These are phyloP conservation scores for Trichogramma pretiosum DNA, from an alignment of 1,140 invertebrate genomes.

Conservation along the genomic window DNA sequence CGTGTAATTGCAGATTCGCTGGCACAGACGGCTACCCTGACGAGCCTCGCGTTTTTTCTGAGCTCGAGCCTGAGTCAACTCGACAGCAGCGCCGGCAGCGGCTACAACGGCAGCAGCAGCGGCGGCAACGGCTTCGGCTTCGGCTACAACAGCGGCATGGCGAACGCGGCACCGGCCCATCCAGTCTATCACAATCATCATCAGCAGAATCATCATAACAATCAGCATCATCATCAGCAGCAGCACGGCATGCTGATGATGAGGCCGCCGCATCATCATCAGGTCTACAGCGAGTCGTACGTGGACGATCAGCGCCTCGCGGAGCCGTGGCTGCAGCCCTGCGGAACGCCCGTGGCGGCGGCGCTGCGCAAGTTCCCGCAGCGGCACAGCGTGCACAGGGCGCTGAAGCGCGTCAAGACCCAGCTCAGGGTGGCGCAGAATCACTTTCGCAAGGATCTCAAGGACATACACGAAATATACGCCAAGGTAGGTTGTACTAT, in stretches of 20 bases:
- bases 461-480: constrained; percentile 35
- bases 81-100: constrained; percentile 21
- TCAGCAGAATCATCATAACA: too few relatives aligned
- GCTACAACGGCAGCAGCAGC: too few relatives aligned
- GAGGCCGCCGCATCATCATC: too few relatives aligned
- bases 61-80: constrained; percentile 29
- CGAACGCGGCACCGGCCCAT: too few relatives aligned
- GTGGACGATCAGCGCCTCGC: too few relatives aligned
- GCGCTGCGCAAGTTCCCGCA: constrained; percentile 27
- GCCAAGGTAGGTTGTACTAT: constrained; percentile 37
- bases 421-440: constrained; percentile 38
- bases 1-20: constrained; percentile 42
- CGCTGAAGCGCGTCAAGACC: constrained; percentile 37
- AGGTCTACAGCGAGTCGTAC: background rate
- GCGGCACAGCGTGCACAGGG: constrained; percentile 33
- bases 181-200: too few relatives aligned
- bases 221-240: too few relatives aligned
- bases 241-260: too few relatives aligned
- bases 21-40: constrained; percentile 37
- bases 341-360: constrained; percentile 29
- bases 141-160: too few relatives aligned
- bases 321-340: constrained; percentile 40
- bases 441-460: constrained; percentile 32
- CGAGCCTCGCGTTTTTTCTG: constrained; percentile 36
- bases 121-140: too few relatives aligned